Evolutionary conservation across 2,797 vertebrate species (phyloP), one percentile per base, ranked within the genome.

Genomic region (Passerculus sandwichensis): DNA sequence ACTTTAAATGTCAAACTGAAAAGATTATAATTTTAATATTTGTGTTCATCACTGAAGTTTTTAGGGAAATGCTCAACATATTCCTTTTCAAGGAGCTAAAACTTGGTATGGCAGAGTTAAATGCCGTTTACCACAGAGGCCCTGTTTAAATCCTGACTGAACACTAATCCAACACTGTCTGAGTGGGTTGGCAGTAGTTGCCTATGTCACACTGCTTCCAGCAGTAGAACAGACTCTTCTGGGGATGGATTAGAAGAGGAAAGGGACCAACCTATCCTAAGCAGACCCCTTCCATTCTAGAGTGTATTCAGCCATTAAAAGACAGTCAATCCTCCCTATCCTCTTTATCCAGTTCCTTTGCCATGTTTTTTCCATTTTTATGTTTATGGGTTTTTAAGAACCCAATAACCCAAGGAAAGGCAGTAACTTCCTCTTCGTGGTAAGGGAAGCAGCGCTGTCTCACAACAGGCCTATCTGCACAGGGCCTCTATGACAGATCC

Each of bases 401-500:
- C 7, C 27, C 4, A 7, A 4, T 51, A 44, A 88, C 26, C 25
- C 17, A 76, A 62, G 30, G 10, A 72, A 72, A 20, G 7, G 10
- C 23, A 36, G 26, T 6, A 48, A 61, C 17, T 67, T 60, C 15
- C 14, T 56, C 20, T 57, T 23, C 29, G 23, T 32, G 15, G 36
- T 34, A 67, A 29, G 36, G 9, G 25, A 85, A 59, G 22, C 23
- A 34, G 13, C 10, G 11, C 6, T 29, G 13, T 26, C 14, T 50
- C 14, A 23, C 27, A 30, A 22, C 0, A 0, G 14, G 9, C 48
- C 7, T 42, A 18, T 34, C 36, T 66, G n/a, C 66, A 40, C 53
- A 25, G 30, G 26, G 13, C 40, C 9, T 40, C 54, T 51, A 2
- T 6, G 20, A 18, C 3, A 17, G 50, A 54, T 21, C 6, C 18